A percentile compares a stretch with the other conserved stretches of the same genome.
Evolutionary conservation across 2,888 invertebrate genomes (phyloP).

Genomic region (Heliconius ethilla): DNA sequence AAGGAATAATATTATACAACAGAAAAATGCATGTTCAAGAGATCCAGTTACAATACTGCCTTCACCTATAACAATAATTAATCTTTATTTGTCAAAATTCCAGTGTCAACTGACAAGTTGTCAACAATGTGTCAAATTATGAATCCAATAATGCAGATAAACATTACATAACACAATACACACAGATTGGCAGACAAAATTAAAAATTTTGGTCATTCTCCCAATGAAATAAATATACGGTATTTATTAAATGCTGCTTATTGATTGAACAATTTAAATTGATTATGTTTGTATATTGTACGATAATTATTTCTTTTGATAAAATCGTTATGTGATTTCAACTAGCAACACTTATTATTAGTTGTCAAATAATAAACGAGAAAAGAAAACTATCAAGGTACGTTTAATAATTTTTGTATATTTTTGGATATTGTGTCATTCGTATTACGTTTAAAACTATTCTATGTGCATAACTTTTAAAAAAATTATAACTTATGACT

Average conservation of each 20-base stretch:
- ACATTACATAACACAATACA: neutral
- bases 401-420: constrained; percentile 21
- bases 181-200: neutral
- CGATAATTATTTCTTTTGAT: too few relatives aligned
- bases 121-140: neutral
- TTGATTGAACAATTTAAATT: too few relatives aligned
- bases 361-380: constrained; percentile 35
- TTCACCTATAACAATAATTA: too few relatives aligned
- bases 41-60: too few relatives aligned
- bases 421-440: constrained; percentile 6
- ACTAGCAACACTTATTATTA: constrained; percentile 23
- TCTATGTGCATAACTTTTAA: neutral
- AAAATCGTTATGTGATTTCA: neutral
- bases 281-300: too few relatives aligned
- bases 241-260: neutral
- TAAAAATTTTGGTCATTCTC: neutral
- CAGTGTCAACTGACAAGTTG: neutral
- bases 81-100: neutral
- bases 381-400: constrained; percentile 21
- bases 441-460: neutral
- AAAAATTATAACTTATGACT: neutral
- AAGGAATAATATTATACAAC: too few relatives aligned
- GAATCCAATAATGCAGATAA: neutral
- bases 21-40: too few relatives aligned
- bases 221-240: neutral